Evolutionary conservation across 2,113 vertebrate genomes (phyloP), one percentile per base, ranked within the genome.

Genomic region (Pavo muticus): DNA sequence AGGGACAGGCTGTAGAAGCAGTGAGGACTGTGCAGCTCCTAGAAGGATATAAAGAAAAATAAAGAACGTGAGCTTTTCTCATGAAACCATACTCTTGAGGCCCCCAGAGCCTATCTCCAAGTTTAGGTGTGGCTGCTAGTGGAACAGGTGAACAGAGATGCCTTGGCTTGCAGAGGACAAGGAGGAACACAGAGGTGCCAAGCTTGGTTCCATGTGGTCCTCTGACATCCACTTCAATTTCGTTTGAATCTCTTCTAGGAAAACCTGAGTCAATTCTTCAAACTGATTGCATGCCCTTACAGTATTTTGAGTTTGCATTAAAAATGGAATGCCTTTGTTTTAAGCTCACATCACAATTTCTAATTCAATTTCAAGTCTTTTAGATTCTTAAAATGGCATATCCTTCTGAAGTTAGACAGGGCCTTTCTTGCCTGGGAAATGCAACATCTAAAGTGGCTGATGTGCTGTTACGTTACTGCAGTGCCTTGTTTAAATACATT

Each of bases 11-110:
- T 83, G 84, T 17, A 35, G 89, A 27, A 29, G 29, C 2, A 3
- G 39, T 0, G 6, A 74, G 70, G 60, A 61, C 32, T 0, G 0
- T 25, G 16, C 30, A 25, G 39, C 35, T 68, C n/a, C 1, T 4
- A 1, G 3, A 3, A 57, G 30, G 39, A 16, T 7, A 11, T 0
- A 6, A 21, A 54, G 24, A 47, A 35, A 61, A 10, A 44, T 10
- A 50, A 32, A 50, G 8, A 45, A 21, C 17, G 0, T 3, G 8
- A 10, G 39, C 67, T 61, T 40, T 30, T 72, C 48, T 54, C 50
- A 5, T 20, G 76, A 44, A 70, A 25, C 37, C 23, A 9, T 3
- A 0, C 29, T 57, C 32, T 15, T 4, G 9, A 35, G n/a, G 27
- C 17, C 12, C 11, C 59, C 19, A 9, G 6, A 0, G 2, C 35